Evolutionary conservation across 2,888 invertebrate genomes (phyloP).

Genomic region (Diadegma fenestrale): DNA sequence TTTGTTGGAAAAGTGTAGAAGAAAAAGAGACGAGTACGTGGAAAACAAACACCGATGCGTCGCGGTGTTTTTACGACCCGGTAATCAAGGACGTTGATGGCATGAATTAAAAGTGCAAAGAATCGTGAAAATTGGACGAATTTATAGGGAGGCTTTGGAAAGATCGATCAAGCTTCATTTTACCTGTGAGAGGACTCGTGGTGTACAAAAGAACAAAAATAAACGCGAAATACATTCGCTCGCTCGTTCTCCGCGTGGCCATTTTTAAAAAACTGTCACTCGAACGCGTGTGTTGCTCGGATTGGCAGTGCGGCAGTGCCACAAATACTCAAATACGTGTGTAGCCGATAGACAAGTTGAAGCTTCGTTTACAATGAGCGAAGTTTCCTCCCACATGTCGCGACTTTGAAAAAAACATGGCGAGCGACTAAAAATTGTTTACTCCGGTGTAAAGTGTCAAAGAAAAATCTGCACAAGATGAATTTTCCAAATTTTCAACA

Average conservation of each 20-base stretch:
- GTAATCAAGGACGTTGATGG: neutral
- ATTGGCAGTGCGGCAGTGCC: slow-evolving; percentile 67
- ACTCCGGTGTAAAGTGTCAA: slow-evolving; percentile 9
- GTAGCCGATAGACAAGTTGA: neutral
- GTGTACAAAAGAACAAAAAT: slow-evolving; percentile 68
- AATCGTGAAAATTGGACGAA: slow-evolving; percentile 12
- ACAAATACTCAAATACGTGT: neutral
- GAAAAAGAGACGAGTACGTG: neutral
- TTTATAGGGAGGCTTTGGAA: neutral
- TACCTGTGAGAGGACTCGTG: slow-evolving; percentile 71
- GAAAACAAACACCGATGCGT: neutral
- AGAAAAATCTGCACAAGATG: slow-evolving; percentile 38
- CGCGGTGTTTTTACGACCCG: neutral
- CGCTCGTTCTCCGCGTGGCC: slow-evolving; percentile 70
- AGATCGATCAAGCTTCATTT: neutral
- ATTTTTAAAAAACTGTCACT: slow-evolving; percentile 75
- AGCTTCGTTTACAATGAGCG: slow-evolving; percentile 19
- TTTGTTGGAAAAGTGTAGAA: neutral
- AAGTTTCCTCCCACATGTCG: neutral
- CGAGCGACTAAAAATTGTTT: slow-evolving; percentile 22
- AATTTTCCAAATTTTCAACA: slow-evolving; percentile 68
- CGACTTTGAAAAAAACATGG: neutral
- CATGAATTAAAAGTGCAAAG: neutral
- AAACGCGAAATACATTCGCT: slow-evolving; percentile 67
- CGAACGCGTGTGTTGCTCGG: slow-evolving; percentile 66